Evolutionary conservation across 2,797 vertebrate species (phyloP), one percentile per base, ranked within the genome.

Genomic region (Mus spretus): DNA sequence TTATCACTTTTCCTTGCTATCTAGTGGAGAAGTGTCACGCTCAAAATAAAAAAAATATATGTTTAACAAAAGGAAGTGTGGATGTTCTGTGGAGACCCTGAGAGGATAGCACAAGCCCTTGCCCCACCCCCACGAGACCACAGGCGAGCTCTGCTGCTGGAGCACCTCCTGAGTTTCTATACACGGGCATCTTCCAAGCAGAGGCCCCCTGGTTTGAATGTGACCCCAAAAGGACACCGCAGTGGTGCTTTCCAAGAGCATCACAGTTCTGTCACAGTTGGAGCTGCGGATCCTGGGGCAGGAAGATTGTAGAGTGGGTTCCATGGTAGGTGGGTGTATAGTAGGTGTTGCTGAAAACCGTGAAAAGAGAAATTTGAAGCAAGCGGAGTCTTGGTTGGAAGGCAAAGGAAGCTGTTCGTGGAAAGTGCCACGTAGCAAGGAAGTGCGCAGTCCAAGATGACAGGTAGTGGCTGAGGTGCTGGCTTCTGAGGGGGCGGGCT

Each of bases 1-100:
- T 99, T 98, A 99, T 98, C 99, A 99, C 98, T 99, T 99, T 99
- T 99, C 99, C 98, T 99, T 99, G 98, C 98, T 98, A 97, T 98
- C 98, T 98, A 96, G 97, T 98, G 98, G 98, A 98, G 98, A 98
- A 98, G 99, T 98, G 98, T 98, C 98, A 99, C 98, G 97, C 98
- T 98, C 98, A 98, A 99, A 99, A 99, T 98, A 99, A 99, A 99
- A 98, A 98, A 99, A 98, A 89, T 98, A 98, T 98, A 98, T 98
- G 98, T 98, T 99, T 98, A 99, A 98, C 98, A 98, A 98, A 97
- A 97, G 95, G 93, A 94, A 97, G 96, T 98, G 96, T 97, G 97
- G 96, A 97, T 97, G 93, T 26, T 98, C 57, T 96, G 53, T 97
- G 90, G 88, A 95, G 82, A 85, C 55, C 19, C 85, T n/a, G 40